Evolutionary conservation across 2,888 invertebrate species (phyloP), one percentile per base, ranked within the genome.

Genomic region (Teinopalpus imperialis): DNA sequence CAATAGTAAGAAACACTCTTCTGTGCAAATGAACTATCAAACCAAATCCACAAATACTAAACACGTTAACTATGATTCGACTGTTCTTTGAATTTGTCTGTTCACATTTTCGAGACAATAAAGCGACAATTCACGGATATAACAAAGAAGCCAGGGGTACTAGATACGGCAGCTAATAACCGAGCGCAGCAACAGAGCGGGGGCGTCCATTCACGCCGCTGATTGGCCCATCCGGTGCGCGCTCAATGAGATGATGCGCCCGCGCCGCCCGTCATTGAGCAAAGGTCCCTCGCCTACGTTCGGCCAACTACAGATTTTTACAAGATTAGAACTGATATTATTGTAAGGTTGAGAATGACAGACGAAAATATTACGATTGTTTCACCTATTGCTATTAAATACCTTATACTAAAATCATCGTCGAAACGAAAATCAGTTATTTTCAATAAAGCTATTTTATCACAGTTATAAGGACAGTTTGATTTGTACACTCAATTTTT

Each of bases 221-320:
- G 88, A 88, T 88, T 88, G 87, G 88, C 70, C 77, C 87, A 87
- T 88, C 88, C 87, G 88, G 88, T 87, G 81, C 76, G 74, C 78
- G 70, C 78, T 87, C 86, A 88, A 87, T 87, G 87, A 87, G 85
- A 83, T 83, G 87, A 85, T 86, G 85, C 85, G 81, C 70, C 67
- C 70, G 79, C 75, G 81, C 71, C 67, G 67, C 64, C 81, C 80
- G 77, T 81, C 85, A 86, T 85, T 86, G 85, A 85, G 82, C 81
- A 79, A 75, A 85, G 85, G 76, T 79, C 81, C 76, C 71, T 86
- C 83, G 87, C 85, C 86, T 87, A 87, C 86, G 75, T 78, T 77
- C 73, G 74, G 80, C 69, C 67, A 68, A 53, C 61, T 60, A 57
- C 59, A 52, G 55, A 55, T 58, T 56, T 51, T 6, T 43, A 49